A percentile compares a stretch with the other conserved stretches of the same genome.
Conservation (phyloP, 92 coral and sea anemone species). For the Zoanthus sociatus region DNA sequence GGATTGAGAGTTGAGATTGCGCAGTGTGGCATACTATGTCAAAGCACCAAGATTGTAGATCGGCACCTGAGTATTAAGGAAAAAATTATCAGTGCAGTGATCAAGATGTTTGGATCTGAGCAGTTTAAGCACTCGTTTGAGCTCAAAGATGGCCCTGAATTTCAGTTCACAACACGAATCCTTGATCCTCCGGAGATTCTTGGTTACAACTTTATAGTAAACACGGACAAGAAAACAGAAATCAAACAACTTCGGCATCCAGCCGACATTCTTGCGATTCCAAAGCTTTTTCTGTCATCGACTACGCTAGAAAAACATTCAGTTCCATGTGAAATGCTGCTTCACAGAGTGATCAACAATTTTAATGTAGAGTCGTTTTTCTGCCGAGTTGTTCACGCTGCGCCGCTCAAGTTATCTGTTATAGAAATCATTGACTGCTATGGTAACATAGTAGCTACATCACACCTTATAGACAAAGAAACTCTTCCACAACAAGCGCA, state of each 20-base stretch:
- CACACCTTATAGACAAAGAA: constrained; percentile 59
- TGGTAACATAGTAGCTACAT: constrained; percentile 61
- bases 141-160: constrained; percentile 3
- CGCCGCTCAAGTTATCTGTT: constrained; percentile 51
- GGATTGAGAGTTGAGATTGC: constrained; percentile 20
- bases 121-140: constrained; percentile 22
- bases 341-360: constrained; percentile 32
- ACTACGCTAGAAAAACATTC: constrained; percentile 3
- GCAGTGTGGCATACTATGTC: constrained; percentile 13
- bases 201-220: constrained; percentile 20
- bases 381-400: constrained; percentile 59
- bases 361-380: constrained; percentile 9
- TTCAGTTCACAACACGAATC: constrained; percentile 29
- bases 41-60: constrained; percentile 4
- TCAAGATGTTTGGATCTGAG: constrained; percentile 23
- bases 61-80: constrained; percentile 13
- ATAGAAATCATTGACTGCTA: constrained; percentile 57
- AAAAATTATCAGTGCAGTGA: neutral
- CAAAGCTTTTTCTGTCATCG: constrained; percentile 20
- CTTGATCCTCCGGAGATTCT: constrained; percentile 27
- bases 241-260: constrained; percentile 30
- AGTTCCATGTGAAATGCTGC: constrained; percentile 34
- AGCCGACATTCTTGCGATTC: constrained; percentile 22
- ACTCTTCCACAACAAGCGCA: constrained; percentile 57
- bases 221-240: neutral